Evolutionary conservation across 2,888 invertebrate genomes (phyloP).

Genomic region (Nemotelus pantherinus): DNA sequence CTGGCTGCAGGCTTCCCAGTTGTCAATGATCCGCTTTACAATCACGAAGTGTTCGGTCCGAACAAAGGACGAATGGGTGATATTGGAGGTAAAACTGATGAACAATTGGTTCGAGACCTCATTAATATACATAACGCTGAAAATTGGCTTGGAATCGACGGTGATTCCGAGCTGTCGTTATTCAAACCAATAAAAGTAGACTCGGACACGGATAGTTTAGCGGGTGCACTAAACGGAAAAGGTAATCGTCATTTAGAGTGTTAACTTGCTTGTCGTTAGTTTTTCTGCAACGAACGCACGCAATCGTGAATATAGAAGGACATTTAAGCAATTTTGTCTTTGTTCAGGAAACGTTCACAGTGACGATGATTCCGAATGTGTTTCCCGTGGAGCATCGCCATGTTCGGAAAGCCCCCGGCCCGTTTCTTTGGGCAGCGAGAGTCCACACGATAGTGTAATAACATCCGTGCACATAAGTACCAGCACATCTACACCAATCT

Average conservation of each 20-base stretch:
- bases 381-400: conserved; percentile 77
- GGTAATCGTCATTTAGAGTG: conserved; percentile 52
- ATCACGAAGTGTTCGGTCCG: conserved; percentile 95
- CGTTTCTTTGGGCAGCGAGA: conserved; percentile 53
- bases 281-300: neutral
- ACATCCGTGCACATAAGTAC: conserved; percentile 58
- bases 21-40: conserved; percentile 96
- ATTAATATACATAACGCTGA: conserved; percentile 94
- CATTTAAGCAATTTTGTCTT: neutral
- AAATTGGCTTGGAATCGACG: conserved; percentile 92
- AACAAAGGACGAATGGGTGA: conserved; percentile 89
- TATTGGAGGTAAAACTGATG: conserved; percentile 88
- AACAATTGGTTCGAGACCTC: conserved; percentile 86
- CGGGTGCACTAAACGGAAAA: conserved; percentile 58
- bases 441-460: conserved; percentile 62
- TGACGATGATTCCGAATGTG: conserved; percentile 73
- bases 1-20: conserved; percentile 87
- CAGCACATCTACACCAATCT: conserved; percentile 31
- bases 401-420: conserved; percentile 71
- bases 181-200: conserved; percentile 78
- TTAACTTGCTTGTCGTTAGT: neutral
- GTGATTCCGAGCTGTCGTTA: conserved; percentile 83
- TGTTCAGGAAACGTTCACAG: conserved; percentile 61
- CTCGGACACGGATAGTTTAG: conserved; percentile 69
- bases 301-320: no score